Base-by-base conservation (phyloP, 2,797 vertebrate genomes). In the Eurystomus glaucurus region DNA sequence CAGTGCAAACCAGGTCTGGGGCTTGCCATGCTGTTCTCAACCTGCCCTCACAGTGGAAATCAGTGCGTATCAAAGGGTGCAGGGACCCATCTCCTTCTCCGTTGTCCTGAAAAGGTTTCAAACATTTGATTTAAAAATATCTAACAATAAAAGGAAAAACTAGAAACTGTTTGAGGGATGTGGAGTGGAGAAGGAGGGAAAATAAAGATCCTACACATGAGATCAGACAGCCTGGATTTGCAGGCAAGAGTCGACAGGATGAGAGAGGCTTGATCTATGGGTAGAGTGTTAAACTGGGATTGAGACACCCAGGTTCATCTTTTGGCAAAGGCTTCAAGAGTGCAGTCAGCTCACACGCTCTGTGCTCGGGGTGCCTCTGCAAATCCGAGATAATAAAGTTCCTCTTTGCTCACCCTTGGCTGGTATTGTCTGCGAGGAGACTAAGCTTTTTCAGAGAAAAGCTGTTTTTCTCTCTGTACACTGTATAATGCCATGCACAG, bases 351-450 rank as follows among this genome's bases (percentile, higher is more conserved):
- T 86, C 76, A 4, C 51, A 61, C 0, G 2, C 65, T 72, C 46
- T 60, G 43, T 65, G 90, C 81, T 81, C 1, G 0, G 48, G 62
- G 55, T 58, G 54, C 14, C 84, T 85, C 91, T 93, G 93, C 92
- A 93, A 29, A 87, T 54, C 81, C 0, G 3, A 92, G 92, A 91
- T 93, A 70, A 92, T 66, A 2, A 55, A 95, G 58, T 64, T 95
- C 62, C 51, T 85, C 66, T 65, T 19, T 0, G 2, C 77, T 93
- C 74, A 58, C n/a, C 75, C 72, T 46, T 2, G 48, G 76, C 79
- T 91, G 64, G 39, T 16, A 11, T 13, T 62, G 76, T 72, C 61
- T 78, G 70, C 1, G 2, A 58, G 70, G 29, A 57, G 51, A 39
- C 72, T 61, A n/a, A 87, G 83, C 66, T 39, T 71, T n/a, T 58